Base-by-base conservation (phyloP, 2,888 invertebrate species). In the Pilophorus perplexus region DNA sequence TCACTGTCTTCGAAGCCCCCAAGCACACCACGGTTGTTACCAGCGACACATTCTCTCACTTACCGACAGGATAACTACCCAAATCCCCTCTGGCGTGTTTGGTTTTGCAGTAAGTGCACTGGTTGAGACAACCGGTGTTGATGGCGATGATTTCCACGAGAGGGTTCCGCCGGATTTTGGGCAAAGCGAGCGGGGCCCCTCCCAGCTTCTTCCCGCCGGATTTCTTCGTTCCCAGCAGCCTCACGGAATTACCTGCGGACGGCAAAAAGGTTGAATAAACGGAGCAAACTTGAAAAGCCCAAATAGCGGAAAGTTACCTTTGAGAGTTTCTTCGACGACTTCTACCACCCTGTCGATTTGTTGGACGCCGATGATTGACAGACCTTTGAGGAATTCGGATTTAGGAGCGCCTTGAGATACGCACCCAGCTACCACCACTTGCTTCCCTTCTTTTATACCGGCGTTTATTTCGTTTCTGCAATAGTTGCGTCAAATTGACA, bases 101-200 rank as follows among this genome's bases (percentile, higher is more conserved):
- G 0, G 97, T 98, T 79, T 98, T 99, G 76, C 98, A 99, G 75
- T 99, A 99, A 0, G 98, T 97, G 77, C 99, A 99, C 74, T 96
- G 94, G 79, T 99, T 99, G 2, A 99, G 80, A 74, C 99, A 99
- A 0, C 96, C 96, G 0, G 95, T 93, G 77, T 93, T 96, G 50
- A 97, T 93, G 0, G 96, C 87, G 67, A 97, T 95, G 65, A 99
- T 99, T 81, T 99, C 99, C 67, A 99, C 89, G 0, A 98, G 80
- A 0, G 95, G 94, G 79, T 99, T 99, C 75, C 92, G 89, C 57
- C 99, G 82, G 12, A 99, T 89, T 81, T 99, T 99, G 0, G 98
- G 98, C 12, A 99, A 79, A 3, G 86, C 81, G 0, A 98, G 79
- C 0, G 90, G 85, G 0, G 96, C 93, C 0, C 96, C 97, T 0